Conservation (phyloP, 2,888 invertebrate species). For the Lepas anatifera region DNA sequence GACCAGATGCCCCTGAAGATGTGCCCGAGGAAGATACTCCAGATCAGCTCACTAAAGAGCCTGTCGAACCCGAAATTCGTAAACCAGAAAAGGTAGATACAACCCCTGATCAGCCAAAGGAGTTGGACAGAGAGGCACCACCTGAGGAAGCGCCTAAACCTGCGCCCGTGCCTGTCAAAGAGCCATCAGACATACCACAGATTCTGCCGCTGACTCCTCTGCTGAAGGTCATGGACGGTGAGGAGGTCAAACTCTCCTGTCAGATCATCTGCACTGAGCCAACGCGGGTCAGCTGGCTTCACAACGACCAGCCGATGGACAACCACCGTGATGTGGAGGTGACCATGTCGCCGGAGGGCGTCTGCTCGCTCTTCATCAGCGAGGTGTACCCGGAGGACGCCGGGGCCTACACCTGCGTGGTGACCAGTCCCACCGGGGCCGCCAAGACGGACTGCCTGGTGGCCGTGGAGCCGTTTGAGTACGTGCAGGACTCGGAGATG, state of each 20-base stretch:
- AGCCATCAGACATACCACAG: not conserved
- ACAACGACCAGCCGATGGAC: constrained; percentile 56
- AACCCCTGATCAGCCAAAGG: too few species aligned
- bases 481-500: constrained; percentile 73
- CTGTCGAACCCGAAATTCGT: not conserved
- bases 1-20: too few species aligned
- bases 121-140: not conserved
- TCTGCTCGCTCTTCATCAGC: constrained; percentile 63
- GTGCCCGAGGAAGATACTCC: too few species aligned
- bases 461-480: constrained; percentile 55
- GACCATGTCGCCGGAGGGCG: constrained; percentile 58
- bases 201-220: constrained; percentile 55
- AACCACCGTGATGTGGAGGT: constrained; percentile 56
- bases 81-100: not conserved
- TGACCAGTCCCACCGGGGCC: constrained; percentile 65
- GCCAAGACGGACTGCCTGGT: not conserved
- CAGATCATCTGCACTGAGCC: constrained; percentile 70
- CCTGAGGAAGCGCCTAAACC: not conserved
- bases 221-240: constrained; percentile 72
- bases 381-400: constrained; percentile 86
- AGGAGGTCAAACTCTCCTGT: constrained; percentile 61
- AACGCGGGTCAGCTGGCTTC: constrained; percentile 62
- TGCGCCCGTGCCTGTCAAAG: not conserved
- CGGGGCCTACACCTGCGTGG: constrained; percentile 71
- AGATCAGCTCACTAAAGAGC: too few species aligned